phyloP scores from a whole-genome alignment of 2,797 vertebrate species.

The Steatocranus sp. region DNA sequence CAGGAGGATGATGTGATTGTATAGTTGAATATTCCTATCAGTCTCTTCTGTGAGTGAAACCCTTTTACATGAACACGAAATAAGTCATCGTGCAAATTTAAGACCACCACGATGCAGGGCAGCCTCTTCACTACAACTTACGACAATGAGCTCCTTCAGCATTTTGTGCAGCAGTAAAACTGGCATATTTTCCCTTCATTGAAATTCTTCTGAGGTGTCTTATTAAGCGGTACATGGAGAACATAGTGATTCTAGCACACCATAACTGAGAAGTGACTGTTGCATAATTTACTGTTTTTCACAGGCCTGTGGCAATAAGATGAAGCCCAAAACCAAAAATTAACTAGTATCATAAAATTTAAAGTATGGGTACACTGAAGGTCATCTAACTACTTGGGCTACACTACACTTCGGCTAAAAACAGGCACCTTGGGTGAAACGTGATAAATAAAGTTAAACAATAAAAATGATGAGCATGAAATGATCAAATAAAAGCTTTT shows the following conservation, averaged over 20 bases:
- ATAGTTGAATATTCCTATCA: background rate
- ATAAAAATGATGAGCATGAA: background rate
- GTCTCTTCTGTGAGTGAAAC: background rate
- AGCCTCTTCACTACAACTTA: fast-evolving
- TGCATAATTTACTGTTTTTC: background rate
- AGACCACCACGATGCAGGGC: background rate
- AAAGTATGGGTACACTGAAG: background rate
- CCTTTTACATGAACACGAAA: background rate
- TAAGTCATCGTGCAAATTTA: fast-evolving
- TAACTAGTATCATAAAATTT: background rate
- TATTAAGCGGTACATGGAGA: background rate
- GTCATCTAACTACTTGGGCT: background rate
- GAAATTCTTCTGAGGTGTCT: background rate
- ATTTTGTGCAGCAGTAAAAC: background rate
- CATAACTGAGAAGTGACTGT: background rate
- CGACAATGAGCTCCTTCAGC: background rate
- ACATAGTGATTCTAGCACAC: background rate
- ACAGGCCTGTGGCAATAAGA: background rate
- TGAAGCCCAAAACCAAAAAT: background rate
- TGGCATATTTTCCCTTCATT: background rate
- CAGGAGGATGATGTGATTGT: background rate
- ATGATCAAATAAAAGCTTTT: background rate
- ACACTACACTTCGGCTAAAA: background rate
- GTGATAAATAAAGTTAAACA: background rate
- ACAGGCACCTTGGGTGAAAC: no score